Conservation (phyloP, 1,140 invertebrate genomes). For the Oryctes rhinoceros region DNA sequence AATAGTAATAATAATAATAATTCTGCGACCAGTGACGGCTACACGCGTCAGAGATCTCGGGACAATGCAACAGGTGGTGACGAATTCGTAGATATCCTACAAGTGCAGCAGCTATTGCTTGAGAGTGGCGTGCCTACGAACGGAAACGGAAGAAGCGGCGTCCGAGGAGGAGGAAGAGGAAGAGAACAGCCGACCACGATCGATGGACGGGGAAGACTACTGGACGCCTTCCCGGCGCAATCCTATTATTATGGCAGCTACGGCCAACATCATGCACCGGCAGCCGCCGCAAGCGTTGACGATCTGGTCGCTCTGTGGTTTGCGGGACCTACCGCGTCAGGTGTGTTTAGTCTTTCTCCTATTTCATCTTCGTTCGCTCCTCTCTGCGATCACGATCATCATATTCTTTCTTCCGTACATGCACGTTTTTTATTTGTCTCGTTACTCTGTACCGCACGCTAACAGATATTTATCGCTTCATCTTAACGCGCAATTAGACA, state of each 20-base stretch:
- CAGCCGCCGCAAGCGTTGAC: conserved; percentile 57
- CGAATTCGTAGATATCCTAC: conserved; percentile 70
- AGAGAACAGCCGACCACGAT: conserved; percentile 57
- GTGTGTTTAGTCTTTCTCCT: conserved; percentile 49
- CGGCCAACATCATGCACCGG: conserved; percentile 60
- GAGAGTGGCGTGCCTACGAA: conserved; percentile 59
- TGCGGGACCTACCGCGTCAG: conserved; percentile 62
- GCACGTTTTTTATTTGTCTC: too few species aligned
- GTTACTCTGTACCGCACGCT: too few species aligned
- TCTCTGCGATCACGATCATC: not conserved
- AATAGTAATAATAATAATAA: conserved; percentile 35
- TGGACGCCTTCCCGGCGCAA: conserved; percentile 52
- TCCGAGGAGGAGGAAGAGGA: conserved; percentile 46
- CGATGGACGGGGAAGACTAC: conserved; percentile 55
- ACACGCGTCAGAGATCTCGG: conserved; percentile 49
- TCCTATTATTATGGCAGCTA: conserved; percentile 63
- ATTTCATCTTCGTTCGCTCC: conserved; percentile 27
- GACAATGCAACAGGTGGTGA: conserved; percentile 56
- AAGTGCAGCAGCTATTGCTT: conserved; percentile 68
- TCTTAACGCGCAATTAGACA: too few species aligned
- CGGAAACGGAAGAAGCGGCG: conserved; percentile 45
- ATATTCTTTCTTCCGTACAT: not conserved
- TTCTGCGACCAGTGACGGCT: conserved; percentile 41
- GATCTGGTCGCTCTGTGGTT: conserved; percentile 67
- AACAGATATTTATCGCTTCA: too few species aligned